Evolutionary conservation across 2,888 invertebrate genomes (phyloP).

Genomic region (Thelaira solivaga): DNA sequence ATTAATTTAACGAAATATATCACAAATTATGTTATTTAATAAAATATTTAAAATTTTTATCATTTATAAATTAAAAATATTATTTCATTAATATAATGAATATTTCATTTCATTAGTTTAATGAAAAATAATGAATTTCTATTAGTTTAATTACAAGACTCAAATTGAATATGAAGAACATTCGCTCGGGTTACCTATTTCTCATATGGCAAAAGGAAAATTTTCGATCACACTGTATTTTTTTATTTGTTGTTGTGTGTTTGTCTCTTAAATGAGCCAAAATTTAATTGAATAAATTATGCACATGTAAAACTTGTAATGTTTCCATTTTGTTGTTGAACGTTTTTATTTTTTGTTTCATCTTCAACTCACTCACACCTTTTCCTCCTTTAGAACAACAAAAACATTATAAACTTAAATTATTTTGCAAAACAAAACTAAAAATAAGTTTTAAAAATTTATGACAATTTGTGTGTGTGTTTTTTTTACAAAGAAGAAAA

Average conservation of each 20-base stretch:
- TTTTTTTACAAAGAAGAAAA: background rate
- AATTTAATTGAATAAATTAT: constrained; percentile 61
- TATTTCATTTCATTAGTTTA: too few relatives aligned
- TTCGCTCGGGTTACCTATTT: too few relatives aligned
- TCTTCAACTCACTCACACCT: constrained; percentile 34
- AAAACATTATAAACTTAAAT: constrained; percentile 43
- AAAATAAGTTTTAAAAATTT: constrained; percentile 31
- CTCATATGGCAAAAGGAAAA: too few relatives aligned
- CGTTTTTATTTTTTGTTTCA: too few relatives aligned
- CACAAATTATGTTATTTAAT: too few relatives aligned
- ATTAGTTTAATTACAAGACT: too few relatives aligned
- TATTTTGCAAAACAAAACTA: constrained; percentile 19
- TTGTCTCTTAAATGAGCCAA: constrained; percentile 61
- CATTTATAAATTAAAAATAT: too few relatives aligned
- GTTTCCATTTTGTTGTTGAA: constrained; percentile 26
- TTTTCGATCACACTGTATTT: constrained; percentile 5
- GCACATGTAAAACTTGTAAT: constrained; percentile 51
- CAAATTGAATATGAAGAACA: too few relatives aligned
- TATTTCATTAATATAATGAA: too few relatives aligned
- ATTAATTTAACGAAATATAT: too few relatives aligned
- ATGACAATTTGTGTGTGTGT: constrained; percentile 35
- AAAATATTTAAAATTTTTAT: too few relatives aligned
- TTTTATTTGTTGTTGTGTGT: constrained; percentile 29
- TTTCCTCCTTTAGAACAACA: background rate
- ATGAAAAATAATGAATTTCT: too few relatives aligned